These are phyloP conservation scores for Megalonaias nervosa DNA, from an alignment of 1,140 invertebrate genomes.

Conservation along the genomic window DNA sequence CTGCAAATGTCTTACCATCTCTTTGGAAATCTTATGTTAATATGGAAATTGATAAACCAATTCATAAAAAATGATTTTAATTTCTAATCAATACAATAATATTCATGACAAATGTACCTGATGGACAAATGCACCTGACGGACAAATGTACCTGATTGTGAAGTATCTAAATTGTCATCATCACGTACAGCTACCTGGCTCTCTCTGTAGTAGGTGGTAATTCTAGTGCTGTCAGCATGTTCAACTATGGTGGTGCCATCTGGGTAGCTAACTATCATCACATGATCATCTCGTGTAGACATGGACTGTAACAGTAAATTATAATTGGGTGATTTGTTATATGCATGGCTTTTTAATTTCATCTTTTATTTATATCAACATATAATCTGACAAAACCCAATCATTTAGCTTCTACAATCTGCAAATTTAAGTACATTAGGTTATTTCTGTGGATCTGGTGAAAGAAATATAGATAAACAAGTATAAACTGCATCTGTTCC, in stretches of 20 bases:
- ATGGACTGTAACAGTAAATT: conserved; percentile 54
- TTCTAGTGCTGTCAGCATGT: conserved; percentile 70
- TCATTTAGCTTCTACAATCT: not conserved
- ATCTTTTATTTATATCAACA: not conserved
- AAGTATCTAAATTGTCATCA: conserved; percentile 15
- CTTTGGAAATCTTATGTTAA: too few relatives aligned
- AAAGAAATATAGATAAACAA: too few relatives aligned
- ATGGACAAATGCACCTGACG: too few relatives aligned
- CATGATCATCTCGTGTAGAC: conserved; percentile 69
- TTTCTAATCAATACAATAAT: too few relatives aligned
- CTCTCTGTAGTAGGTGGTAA: conserved; percentile 66
- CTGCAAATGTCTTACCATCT: too few relatives aligned
- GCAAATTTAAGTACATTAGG: not conserved
- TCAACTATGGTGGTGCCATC: conserved; percentile 69
- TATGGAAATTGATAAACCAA: too few relatives aligned
- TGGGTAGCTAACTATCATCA: conserved; percentile 66
- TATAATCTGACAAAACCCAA: not conserved
- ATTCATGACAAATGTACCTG: too few relatives aligned
- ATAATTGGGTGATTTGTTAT: not conserved
- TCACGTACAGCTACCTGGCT: conserved; percentile 46
- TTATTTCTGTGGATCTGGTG: too few relatives aligned
- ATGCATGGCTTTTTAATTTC: not conserved
- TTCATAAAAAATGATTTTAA: too few relatives aligned
- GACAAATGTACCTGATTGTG: too few relatives aligned
- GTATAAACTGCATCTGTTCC: too few relatives aligned